phyloP scores from a whole-genome alignment of 2,797 vertebrate species.

The Natrix natrix region DNA sequence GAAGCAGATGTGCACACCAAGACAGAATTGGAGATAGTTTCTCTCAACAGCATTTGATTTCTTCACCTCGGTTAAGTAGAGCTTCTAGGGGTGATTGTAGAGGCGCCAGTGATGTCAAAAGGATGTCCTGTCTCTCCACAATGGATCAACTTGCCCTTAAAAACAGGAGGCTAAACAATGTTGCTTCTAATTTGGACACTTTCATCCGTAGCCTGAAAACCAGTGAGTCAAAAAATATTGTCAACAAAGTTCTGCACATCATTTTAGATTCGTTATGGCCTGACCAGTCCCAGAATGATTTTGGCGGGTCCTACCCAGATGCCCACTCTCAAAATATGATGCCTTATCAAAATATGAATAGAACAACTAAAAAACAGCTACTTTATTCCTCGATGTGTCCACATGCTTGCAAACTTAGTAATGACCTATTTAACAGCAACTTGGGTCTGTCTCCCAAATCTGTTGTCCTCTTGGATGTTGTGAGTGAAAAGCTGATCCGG shows the following conservation, averaged over 20 bases:
- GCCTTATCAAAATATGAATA: not conserved
- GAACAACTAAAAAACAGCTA: not conserved
- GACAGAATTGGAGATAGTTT: not conserved
- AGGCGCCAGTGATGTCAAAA: not conserved
- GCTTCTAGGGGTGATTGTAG: slow-evolving; percentile 1
- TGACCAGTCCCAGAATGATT: not conserved
- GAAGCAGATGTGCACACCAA: not conserved
- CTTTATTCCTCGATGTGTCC: not conserved
- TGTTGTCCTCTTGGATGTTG: slow-evolving; percentile 61
- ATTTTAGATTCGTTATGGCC: slow-evolving; percentile 49
- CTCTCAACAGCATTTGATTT: not conserved
- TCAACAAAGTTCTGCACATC: slow-evolving; percentile 63
- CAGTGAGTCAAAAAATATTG: slow-evolving; percentile 55
- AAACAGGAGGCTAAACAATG: not conserved
- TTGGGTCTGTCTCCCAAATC: slow-evolving; percentile 56
- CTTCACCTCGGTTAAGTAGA: not conserved
- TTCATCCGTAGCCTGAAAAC: slow-evolving; percentile 46
- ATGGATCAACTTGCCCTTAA: not conserved
- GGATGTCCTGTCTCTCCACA: not conserved
- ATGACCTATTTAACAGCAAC: not conserved
- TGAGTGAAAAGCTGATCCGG: slow-evolving; percentile 64
- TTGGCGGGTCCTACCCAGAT: not conserved
- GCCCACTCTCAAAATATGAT: not conserved
- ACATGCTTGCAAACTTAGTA: not conserved
- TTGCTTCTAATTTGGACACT: slow-evolving; percentile 37